Conservation (phyloP, 1,140 invertebrate species). For the Colletes latitarsis region DNA sequence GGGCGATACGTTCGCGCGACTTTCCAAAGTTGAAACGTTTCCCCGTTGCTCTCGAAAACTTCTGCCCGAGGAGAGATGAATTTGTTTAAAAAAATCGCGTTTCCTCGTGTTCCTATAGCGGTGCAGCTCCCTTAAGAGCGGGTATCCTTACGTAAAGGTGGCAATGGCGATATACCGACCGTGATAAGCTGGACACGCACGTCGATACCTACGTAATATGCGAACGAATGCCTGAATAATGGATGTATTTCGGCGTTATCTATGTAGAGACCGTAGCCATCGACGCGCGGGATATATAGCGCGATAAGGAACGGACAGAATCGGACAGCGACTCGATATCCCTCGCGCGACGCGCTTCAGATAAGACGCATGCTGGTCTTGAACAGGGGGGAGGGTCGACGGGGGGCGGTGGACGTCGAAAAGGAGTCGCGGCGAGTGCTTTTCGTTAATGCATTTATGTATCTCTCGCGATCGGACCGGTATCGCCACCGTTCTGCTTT, state of each 20-base stretch:
- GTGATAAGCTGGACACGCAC: slow-evolving; percentile 65
- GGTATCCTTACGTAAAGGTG: slow-evolving; percentile 74
- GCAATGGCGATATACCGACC: slow-evolving; percentile 61
- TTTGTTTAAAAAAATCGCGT: too few relatives aligned
- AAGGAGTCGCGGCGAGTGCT: slow-evolving; percentile 14
- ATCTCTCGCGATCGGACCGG: slow-evolving; percentile 64
- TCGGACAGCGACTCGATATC: slow-evolving; percentile 51
- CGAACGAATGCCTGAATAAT: slow-evolving; percentile 75
- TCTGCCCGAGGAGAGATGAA: too few relatives aligned
- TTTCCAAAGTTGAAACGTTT: too few relatives aligned
- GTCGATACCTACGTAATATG: slow-evolving; percentile 65
- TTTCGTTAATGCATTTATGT: slow-evolving; percentile 75
- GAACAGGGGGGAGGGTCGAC: background rate
- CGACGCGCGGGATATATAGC: slow-evolving; percentile 60
- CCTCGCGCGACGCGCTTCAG: slow-evolving; percentile 27
- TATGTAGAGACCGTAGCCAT: slow-evolving; percentile 51
- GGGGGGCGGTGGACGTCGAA: slow-evolving; percentile 1
- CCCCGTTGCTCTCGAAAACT: too few relatives aligned
- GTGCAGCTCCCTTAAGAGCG: background rate
- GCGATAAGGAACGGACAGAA: slow-evolving; percentile 55
- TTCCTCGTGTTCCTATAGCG: too few relatives aligned
- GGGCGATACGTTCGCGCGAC: too few relatives aligned
- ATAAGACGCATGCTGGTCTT: slow-evolving; percentile 36
- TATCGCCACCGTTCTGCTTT: slow-evolving; percentile 22
- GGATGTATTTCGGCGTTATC: slow-evolving; percentile 72